Percentiles rank a stretch among this genome's conserved stretches.
phyloP scores from a whole-genome alignment of 1,140 invertebrate genomes.

The Vollenhovia emeryi region DNA sequence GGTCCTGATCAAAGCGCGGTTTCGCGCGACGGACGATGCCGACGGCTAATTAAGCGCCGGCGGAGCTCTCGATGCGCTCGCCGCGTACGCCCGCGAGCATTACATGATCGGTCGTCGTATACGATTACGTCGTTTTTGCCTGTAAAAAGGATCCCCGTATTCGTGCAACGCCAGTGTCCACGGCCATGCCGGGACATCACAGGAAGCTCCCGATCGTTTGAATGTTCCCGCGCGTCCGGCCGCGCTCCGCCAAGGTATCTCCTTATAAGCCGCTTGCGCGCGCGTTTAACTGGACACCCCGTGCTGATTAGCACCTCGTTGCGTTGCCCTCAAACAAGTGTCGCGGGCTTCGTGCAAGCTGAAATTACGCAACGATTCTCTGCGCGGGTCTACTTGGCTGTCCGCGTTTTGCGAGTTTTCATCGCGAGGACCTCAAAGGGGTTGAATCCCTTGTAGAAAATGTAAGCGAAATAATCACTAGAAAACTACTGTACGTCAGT shows the following conservation, averaged over 20 bases:
- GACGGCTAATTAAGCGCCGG: conserved; percentile 72
- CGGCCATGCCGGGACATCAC: conserved; percentile 71
- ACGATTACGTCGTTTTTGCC: conserved; percentile 74
- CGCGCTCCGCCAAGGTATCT: conserved; percentile 43
- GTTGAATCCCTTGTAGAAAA: no score
- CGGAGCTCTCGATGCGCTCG: conserved; percentile 60
- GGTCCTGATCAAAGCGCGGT: conserved; percentile 69
- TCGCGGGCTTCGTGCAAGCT: neutral
- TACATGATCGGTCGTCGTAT: conserved; percentile 76
- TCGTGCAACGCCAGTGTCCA: conserved; percentile 63
- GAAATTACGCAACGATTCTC: neutral
- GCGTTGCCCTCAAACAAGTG: neutral
- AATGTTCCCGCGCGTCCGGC: conserved; percentile 56
- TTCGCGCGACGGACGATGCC: conserved; percentile 63
- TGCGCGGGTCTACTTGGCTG: no score
- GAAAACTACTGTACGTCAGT: no score
- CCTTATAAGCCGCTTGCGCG: conserved; percentile 56
- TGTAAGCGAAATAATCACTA: no score
- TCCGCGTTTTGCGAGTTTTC: neutral
- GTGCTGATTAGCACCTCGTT: conserved; percentile 39
- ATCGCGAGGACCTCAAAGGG: neutral
- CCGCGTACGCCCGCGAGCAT: conserved; percentile 63
- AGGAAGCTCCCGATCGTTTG: conserved; percentile 70
- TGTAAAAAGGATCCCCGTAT: conserved; percentile 64
- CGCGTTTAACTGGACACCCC: conserved; percentile 22